phyloP scores from a whole-genome alignment of 1,140 invertebrate species.

The Drosophila nebulosa region DNA sequence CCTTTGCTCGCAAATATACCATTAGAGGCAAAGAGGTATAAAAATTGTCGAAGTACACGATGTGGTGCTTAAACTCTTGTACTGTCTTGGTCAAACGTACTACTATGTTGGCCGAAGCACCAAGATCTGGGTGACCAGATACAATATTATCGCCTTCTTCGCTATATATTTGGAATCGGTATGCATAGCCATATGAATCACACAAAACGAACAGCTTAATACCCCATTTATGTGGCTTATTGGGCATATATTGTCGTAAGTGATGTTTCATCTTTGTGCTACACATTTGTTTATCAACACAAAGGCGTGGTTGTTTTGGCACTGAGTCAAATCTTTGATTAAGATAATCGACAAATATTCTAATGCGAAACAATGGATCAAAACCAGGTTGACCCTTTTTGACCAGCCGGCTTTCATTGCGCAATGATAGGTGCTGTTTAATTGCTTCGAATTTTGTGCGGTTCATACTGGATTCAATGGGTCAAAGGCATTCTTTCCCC shows the following conservation, averaged over 20 bases:
- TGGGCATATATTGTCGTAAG: neutral
- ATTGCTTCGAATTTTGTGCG: slow-evolving; percentile 20
- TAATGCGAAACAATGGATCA: neutral
- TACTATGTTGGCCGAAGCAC: too few species aligned
- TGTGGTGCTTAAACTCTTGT: too few species aligned
- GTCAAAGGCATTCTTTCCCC: slow-evolving; percentile 28
- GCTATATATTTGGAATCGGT: too few species aligned
- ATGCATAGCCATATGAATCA: too few species aligned
- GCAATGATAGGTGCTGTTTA: slow-evolving; percentile 20
- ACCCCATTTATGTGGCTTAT: slow-evolving; percentile 10
- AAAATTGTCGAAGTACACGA: too few species aligned
- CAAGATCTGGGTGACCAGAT: too few species aligned
- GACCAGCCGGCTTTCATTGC: slow-evolving; percentile 23
- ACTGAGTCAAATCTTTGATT: neutral
- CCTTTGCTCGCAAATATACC: neutral
- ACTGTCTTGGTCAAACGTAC: too few species aligned
- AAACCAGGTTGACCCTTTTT: slow-evolving; percentile 10
- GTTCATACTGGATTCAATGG: slow-evolving; percentile 4
- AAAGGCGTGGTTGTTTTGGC: neutral
- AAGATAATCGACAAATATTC: neutral
- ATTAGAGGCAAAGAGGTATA: slow-evolving; percentile 6
- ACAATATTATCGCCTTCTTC: too few species aligned
- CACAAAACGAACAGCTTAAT: too few species aligned
- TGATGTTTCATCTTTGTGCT: neutral
- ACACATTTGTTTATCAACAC: slow-evolving; percentile 8